Conservation (phyloP, 2,113 vertebrate genomes). For the Myiopsitta monachus region DNA sequence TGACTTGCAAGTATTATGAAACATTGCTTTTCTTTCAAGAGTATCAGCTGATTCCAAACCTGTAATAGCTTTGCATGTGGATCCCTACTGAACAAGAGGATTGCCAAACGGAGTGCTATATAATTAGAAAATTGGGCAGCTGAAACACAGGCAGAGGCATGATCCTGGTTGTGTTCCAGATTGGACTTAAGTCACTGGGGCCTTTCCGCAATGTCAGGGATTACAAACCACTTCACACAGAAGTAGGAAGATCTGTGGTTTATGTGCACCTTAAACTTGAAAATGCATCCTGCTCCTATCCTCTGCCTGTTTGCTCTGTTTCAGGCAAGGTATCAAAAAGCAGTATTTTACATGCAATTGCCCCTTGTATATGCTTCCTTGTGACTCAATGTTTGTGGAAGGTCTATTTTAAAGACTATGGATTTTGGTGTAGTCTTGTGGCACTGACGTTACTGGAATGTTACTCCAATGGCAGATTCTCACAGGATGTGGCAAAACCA, state of each 20-base stretch:
- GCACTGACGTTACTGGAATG: not conserved
- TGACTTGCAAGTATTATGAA: not conserved
- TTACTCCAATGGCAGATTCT: not conserved
- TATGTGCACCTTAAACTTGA: not conserved
- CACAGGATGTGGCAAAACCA: not conserved
- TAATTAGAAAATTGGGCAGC: not conserved
- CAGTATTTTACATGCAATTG: not conserved
- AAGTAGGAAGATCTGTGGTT: not conserved
- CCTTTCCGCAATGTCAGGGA: not conserved
- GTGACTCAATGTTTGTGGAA: not conserved
- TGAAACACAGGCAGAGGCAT: not conserved
- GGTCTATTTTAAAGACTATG: not conserved
- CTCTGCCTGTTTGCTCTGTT: not conserved
- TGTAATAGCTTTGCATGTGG: not conserved
- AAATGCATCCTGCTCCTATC: not conserved
- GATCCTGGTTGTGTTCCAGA: not conserved
- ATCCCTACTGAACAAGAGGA: not conserved
- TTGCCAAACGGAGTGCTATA: too few relatives aligned
- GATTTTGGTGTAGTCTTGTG: not conserved
- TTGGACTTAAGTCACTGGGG: not conserved
- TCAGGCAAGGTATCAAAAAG: not conserved
- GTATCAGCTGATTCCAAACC: not conserved
- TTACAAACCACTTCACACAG: not conserved
- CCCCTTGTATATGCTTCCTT: not conserved
- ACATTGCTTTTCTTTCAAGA: not conserved